Evolutionary conservation across 2,888 invertebrate genomes (phyloP).

Genomic region (Palloptera scutellata): DNA sequence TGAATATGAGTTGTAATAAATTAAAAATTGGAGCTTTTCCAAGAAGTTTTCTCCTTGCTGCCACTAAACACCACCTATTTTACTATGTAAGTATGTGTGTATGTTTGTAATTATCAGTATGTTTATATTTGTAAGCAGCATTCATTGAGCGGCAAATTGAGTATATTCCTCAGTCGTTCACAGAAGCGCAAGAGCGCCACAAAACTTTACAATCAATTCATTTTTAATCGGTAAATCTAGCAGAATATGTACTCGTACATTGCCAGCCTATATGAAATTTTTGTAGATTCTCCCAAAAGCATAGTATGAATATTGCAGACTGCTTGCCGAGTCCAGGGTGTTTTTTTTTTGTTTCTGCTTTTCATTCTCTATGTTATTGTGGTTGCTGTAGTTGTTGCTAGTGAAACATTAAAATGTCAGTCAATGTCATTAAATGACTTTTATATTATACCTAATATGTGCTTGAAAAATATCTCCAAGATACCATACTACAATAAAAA

Average conservation of each 20-base stretch:
- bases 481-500: constrained; percentile 8
- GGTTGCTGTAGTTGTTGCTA: constrained; percentile 25
- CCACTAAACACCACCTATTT: constrained; percentile 12
- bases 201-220: constrained; percentile 20
- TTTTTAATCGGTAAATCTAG: constrained; percentile 14
- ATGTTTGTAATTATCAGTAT: too few relatives aligned
- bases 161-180: background rate
- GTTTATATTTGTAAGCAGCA: too few relatives aligned
- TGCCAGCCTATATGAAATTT: too few relatives aligned
- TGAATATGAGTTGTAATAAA: too few relatives aligned
- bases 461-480: constrained; percentile 26
- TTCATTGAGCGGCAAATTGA: too few relatives aligned
- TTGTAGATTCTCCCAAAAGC: too few relatives aligned
- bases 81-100: background rate
- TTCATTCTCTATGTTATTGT: background rate
- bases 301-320: too few relatives aligned
- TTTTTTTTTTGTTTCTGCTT: too few relatives aligned
- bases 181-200: constrained; percentile 1
- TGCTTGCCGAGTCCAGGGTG: too few relatives aligned
- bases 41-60: background rate
- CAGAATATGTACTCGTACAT: background rate
- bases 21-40: too few relatives aligned
- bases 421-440: constrained; percentile 59
- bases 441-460: constrained; percentile 59
- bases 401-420: constrained; percentile 59